A percentile compares a stretch with the other conserved stretches of the same genome.
Conservation (phyloP, 2,888 invertebrate genomes). For the Hydrotaea diabolus region DNA sequence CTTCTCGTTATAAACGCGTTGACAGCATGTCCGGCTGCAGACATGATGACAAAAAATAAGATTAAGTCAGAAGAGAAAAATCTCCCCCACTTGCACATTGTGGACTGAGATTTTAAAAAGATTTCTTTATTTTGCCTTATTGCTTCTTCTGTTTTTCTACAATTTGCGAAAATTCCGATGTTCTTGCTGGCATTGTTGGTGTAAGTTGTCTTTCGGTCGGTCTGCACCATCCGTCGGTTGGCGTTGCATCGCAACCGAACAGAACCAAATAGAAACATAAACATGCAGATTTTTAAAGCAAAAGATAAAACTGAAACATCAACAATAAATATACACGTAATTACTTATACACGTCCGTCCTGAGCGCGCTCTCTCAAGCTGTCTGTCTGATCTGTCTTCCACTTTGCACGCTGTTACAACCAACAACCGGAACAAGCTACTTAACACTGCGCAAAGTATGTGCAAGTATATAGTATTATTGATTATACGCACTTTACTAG, state of each 20-base stretch:
- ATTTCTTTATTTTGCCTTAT: constrained; percentile 5
- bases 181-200: not conserved
- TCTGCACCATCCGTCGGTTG: not conserved
- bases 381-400: constrained; percentile 52
- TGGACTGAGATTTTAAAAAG: constrained; percentile 15
- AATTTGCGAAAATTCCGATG: constrained; percentile 34
- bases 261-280: not conserved
- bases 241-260: not conserved
- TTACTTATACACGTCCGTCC: not conserved
- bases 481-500: constrained; percentile 26
- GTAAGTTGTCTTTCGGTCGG: not conserved
- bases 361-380: not conserved
- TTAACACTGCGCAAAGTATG: constrained; percentile 56
- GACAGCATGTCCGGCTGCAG: constrained; percentile 64
- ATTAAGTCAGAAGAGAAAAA: constrained; percentile 15
- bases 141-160: not conserved
- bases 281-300: not conserved
- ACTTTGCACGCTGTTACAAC: constrained; percentile 62
- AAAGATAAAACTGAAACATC: constrained; percentile 1
- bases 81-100: constrained; percentile 12
- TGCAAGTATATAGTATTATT: constrained; percentile 17
- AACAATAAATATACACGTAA: constrained; percentile 34
- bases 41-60: constrained; percentile 27
- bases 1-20: constrained; percentile 53
- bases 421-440: constrained; percentile 67